Evolutionary conservation across 2,113 vertebrate genomes (phyloP).

Genomic region (Pomatostomus ruficeps): DNA sequence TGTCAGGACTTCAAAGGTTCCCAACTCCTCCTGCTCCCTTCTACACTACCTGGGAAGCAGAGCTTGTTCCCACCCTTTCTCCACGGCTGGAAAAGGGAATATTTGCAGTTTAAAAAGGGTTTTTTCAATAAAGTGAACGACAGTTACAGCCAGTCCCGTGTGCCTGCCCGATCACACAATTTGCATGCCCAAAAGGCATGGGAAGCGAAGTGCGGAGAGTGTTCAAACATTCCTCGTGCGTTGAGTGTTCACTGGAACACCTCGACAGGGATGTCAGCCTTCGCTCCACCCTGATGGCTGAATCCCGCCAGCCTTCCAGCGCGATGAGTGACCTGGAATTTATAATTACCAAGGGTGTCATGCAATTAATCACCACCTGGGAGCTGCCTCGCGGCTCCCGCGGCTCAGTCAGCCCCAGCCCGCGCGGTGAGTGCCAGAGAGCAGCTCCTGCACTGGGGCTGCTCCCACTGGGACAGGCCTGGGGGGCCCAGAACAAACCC

Average conservation of each 20-base stretch:
- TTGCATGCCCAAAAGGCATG: conserved; percentile 58
- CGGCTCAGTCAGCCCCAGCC: not conserved
- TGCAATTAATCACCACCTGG: conserved; percentile 50
- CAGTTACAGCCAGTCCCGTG: conserved; percentile 27
- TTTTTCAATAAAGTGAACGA: conserved; percentile 5
- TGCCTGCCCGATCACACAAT: conserved; percentile 22
- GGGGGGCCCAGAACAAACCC: not conserved
- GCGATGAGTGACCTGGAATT: conserved; percentile 65
- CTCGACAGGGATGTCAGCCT: not conserved
- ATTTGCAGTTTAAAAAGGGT: not conserved
- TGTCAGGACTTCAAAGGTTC: not conserved
- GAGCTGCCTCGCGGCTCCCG: not conserved
- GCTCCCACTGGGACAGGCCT: conserved; percentile 17
- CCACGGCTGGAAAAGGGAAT: conserved; percentile 37
- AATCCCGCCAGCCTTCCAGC: conserved; percentile 38
- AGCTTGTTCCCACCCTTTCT: not conserved
- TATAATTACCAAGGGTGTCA: conserved; percentile 54
- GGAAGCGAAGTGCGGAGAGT: conserved; percentile 26
- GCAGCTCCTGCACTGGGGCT: not conserved
- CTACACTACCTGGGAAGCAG: not conserved
- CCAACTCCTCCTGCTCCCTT: not conserved
- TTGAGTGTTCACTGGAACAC: conserved; percentile 57
- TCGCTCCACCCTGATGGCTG: conserved; percentile 43
- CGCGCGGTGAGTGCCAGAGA: conserved; percentile 39
- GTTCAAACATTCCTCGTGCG: conserved; percentile 34